Percentiles rank a stretch among this genome's conserved stretches.
These are phyloP conservation scores for Lysandra bellargus DNA, from an alignment of 2,888 invertebrate genomes.

Conservation along the genomic window DNA sequence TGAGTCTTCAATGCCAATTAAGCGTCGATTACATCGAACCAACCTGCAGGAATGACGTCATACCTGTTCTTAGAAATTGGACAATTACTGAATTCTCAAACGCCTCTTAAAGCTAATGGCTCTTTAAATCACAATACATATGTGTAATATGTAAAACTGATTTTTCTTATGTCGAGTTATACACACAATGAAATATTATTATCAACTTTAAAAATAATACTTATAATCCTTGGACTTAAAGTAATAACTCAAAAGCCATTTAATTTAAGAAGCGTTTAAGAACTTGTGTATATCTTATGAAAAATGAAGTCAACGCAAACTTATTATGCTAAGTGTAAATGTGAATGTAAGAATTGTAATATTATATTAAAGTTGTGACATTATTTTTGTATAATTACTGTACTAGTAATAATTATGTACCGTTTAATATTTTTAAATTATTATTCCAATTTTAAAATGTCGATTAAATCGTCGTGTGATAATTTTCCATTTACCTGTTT, in stretches of 20 bases:
- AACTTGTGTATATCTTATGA: neutral
- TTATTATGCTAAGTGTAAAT: slow-evolving; percentile 3
- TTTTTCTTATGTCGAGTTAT: too few relatives aligned
- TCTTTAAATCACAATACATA: neutral
- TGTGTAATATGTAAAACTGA: too few relatives aligned
- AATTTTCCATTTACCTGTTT: neutral
- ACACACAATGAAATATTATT: too few relatives aligned
- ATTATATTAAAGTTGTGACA: slow-evolving; percentile 17
- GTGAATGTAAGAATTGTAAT: neutral
- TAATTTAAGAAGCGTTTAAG: neutral
- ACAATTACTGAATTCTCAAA: neutral
- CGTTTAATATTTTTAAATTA: neutral
- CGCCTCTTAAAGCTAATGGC: neutral
- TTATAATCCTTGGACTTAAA: too few relatives aligned
- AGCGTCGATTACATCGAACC: neutral
- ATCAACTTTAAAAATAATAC: too few relatives aligned
- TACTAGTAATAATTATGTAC: neutral
- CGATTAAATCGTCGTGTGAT: slow-evolving; percentile 9
- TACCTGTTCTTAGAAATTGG: neutral
- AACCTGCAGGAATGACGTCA: neutral
- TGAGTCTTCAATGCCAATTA: slow-evolving; percentile 25
- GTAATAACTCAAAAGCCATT: too few relatives aligned
- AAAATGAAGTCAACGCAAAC: neutral
- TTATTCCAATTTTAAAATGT: neutral
- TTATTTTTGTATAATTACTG: slow-evolving; percentile 25